Base-by-base conservation (phyloP, 2,113 vertebrate genomes). In the Steatornis caripensis region DNA sequence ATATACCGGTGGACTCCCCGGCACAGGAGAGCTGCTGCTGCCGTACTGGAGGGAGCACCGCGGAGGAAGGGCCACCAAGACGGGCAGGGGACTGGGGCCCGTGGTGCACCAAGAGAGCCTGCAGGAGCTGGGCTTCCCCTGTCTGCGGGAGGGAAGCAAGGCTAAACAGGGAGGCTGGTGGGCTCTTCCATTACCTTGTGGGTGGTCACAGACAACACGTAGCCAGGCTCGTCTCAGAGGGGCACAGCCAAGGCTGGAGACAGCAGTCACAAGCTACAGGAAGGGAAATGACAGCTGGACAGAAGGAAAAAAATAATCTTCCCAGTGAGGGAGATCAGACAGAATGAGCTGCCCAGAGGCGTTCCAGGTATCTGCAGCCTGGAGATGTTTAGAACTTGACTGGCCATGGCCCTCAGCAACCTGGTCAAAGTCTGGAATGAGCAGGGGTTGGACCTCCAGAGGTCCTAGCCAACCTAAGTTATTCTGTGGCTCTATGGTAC, bases 41-140 rank as follows among this genome's bases (percentile, higher is more conserved):
- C 55, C 1, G 0, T 41, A 14, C 11, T 29, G 24, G 29, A 57
- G 27, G 41, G n/a, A 66, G 12, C 4, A 60, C 2, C 36, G 34
- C n/a, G 77, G 29, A 66, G 55, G 23, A 90, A 49, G 16, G 24
- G 51, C 34, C 55, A 69, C 45, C 41, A 70, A 18, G 49, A 18
- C 0, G 6, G 19, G 49, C 34, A 86, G 23, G 18, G 23, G 36
- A 6, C 32, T 61, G 55, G 12, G 23, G 7, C 22, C 5, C 1
- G 0, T 20, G 34, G 17, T 7, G 14, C n/a, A 58, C 29, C 43
- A 26, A 71, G 26, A 80, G 26, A 49, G 32, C 43, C 29, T 71
- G 48, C 1, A 11, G 37, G n/a, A 54, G 15, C 4, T 41, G 37
- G 23, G n/a, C 32, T 37, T 30, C 60, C n/a, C 34, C n/a, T 32